Evolutionary conservation across 2,797 vertebrate genomes (phyloP), one percentile per base, ranked within the genome.

Genomic region (Macropodus opercularis): DNA sequence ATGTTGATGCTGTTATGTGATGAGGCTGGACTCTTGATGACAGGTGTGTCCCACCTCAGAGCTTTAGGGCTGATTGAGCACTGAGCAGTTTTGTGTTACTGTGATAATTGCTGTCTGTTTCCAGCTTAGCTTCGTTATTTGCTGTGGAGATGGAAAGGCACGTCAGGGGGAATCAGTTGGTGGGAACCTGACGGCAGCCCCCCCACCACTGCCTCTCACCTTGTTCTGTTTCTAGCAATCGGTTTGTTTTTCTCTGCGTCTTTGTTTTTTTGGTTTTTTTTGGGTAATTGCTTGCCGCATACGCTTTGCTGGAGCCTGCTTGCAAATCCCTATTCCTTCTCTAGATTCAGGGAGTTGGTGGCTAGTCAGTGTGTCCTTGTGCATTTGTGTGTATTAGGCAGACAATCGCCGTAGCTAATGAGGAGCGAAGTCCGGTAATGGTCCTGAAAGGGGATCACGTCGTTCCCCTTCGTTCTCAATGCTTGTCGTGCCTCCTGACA

Each of bases 391-490:
- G 8, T 63, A 60, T 48, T 13, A 58, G 58, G 52, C 67, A 58
- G 60, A n/a, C 71, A 81, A 71, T 55, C 54, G 56, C 11, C 14
- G 41, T 27, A 54, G 43, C 60, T 79, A 83, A 87, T 81, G 62
- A 85, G 72, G 77, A 76, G 67, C 53, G 63, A 77, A 66, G 74
- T 68, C 65, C 60, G 69, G 74, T 85, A 81, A 78, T 80, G 77
- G 64, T 61, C 51, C 72, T 71, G 66, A 83, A 88, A 80, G 47
- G 55, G 60, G 42, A 73, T 77, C 63, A 69, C 65, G 80, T 73
- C 54, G 36, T 72, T n/a, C n/a, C n/a, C n/a, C n/a, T n/a, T n/a
- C 39, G 36, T 9, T 50, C 48, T 54, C 44, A 48, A 48, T 68
- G 43, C 31, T 58, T 44, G 15, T 10, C 0, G 0, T 29, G 42